Base-by-base conservation (phyloP, 2,113 vertebrate genomes). In the Apeltes quadracus region DNA sequence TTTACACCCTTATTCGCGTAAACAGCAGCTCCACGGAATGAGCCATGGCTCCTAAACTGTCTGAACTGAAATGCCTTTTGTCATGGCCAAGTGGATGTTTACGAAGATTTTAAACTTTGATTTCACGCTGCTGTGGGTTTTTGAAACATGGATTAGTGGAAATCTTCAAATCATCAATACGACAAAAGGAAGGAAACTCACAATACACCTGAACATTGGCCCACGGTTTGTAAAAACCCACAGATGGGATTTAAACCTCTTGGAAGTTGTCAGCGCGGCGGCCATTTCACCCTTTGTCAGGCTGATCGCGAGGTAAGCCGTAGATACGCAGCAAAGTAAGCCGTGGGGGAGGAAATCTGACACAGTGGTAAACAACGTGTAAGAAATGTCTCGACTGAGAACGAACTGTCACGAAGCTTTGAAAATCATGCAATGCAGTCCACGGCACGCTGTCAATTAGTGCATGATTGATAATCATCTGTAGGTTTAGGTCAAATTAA, bases 161-260 rank as follows among this genome's bases (percentile, higher is more conserved):
- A 83, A 85, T 81, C 69, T 72, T 69, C 68, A 78, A 72, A 89
- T 81, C 69, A 71, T 69, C 68, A 76, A 72, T 87, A 79, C 29
- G 5, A 20, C 72, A 75, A 84, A 86, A 62, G 79, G 82, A 85
- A 67, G 69, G 69, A 62, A 50, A 73, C 2, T 22, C 57, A 65
- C 65, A 29, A 25, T 18, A 15, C 5, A 3, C 14, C 23, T 20
- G 36, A 59, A 61, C 44, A 34, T 27, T 34, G 32, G 32, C 56
- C 15, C 23, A 23, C 15, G 6, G 41, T 57, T 46, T 39, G 54
- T 39, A 50, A 75, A n/a, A 16, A 22, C 53, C 13, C 43, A 22
- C 29, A 50, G 43, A 66, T 23, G 59, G 22, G 51, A 50, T 55
- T 63, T 57, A 29, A 29, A 63, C 44, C 25, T 56, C 61, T 29